Conservation (phyloP, 2,113 vertebrate species). For the Hyperoodon ampullatus region DNA sequence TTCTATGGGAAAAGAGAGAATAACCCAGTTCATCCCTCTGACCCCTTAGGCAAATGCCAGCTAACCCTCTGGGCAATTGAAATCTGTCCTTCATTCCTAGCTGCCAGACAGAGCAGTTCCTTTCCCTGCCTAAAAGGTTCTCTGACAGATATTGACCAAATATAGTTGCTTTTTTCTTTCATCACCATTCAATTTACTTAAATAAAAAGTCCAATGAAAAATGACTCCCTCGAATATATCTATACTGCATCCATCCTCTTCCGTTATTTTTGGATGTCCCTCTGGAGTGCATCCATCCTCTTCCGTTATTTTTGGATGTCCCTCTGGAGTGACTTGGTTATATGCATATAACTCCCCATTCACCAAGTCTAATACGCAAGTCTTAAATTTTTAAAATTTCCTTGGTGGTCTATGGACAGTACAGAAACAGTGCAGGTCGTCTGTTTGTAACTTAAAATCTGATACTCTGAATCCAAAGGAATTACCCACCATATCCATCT, state of each 20-base stretch:
- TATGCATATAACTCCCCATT: slow-evolving; percentile 77
- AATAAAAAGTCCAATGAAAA: slow-evolving; percentile 82
- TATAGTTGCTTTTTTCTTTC: slow-evolving; percentile 75
- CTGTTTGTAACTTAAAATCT: slow-evolving; percentile 72
- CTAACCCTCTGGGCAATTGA: slow-evolving; percentile 45
- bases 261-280: slow-evolving; percentile 78
- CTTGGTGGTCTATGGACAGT: slow-evolving; percentile 24
- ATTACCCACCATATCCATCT: slow-evolving; percentile 84
- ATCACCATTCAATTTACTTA: slow-evolving; percentile 81
- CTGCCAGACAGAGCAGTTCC: slow-evolving; percentile 40
- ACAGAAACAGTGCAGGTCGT: slow-evolving; percentile 46
- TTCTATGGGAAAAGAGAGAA: background rate
- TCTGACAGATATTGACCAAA: slow-evolving; percentile 79
- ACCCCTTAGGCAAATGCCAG: slow-evolving; percentile 50
- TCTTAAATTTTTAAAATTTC: slow-evolving; percentile 79
- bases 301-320: slow-evolving; percentile 77
- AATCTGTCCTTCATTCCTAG: slow-evolving; percentile 31
- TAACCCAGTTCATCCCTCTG: slow-evolving; percentile 12
- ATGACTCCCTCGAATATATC: slow-evolving; percentile 71
- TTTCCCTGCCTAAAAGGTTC: slow-evolving; percentile 59
- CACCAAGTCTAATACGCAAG: slow-evolving; percentile 75
- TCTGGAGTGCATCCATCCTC: slow-evolving; percentile 40
- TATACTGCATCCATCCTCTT: slow-evolving; percentile 33
- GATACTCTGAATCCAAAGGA: slow-evolving; percentile 76
- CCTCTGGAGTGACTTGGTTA: slow-evolving; percentile 76